Conservation (phyloP, 2,113 vertebrate genomes). For the Pimephales promelas region DNA sequence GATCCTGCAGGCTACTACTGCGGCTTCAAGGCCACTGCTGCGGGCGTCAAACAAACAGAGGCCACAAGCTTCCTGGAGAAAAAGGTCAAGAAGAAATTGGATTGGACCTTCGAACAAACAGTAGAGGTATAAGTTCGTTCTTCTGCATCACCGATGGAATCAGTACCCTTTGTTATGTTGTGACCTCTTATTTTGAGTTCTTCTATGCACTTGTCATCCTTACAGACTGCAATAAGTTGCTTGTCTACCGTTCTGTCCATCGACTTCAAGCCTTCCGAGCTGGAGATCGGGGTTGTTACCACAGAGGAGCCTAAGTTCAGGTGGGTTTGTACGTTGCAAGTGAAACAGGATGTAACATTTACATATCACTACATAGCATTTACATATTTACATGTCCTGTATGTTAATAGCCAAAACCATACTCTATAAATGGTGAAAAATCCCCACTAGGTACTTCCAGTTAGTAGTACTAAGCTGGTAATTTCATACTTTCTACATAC, state of each 20-base stretch:
- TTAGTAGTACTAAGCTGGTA: neutral
- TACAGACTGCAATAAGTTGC: slow-evolving; percentile 86
- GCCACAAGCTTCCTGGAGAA: slow-evolving; percentile 99
- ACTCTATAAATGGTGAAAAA: neutral
- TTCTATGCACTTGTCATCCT: neutral
- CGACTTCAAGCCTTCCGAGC: slow-evolving; percentile 89
- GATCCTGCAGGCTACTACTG: slow-evolving; percentile 98
- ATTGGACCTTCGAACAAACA: slow-evolving; percentile 95
- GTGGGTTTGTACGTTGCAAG: slow-evolving; percentile 64
- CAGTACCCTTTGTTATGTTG: neutral
- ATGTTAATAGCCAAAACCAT: slow-evolving; percentile 21
- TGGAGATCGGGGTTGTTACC: slow-evolving; percentile 86
- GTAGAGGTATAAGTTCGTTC: slow-evolving; percentile 84
- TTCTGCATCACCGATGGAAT: neutral
- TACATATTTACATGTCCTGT: neutral
- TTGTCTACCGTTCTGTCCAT: slow-evolving; percentile 87
- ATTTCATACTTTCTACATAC: neutral
- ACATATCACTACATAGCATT: neutral
- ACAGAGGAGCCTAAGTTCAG: slow-evolving; percentile 87
- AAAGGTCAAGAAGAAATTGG: slow-evolving; percentile 99
- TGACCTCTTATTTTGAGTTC: neutral
- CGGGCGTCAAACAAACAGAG: slow-evolving; percentile 97
- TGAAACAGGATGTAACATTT: slow-evolving; percentile 20
- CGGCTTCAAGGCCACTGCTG: slow-evolving; percentile 96
- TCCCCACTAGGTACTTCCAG: neutral